Evolutionary conservation across 2,888 invertebrate species (phyloP).

Genomic region (Poecilobothrus nobilitatus): DNA sequence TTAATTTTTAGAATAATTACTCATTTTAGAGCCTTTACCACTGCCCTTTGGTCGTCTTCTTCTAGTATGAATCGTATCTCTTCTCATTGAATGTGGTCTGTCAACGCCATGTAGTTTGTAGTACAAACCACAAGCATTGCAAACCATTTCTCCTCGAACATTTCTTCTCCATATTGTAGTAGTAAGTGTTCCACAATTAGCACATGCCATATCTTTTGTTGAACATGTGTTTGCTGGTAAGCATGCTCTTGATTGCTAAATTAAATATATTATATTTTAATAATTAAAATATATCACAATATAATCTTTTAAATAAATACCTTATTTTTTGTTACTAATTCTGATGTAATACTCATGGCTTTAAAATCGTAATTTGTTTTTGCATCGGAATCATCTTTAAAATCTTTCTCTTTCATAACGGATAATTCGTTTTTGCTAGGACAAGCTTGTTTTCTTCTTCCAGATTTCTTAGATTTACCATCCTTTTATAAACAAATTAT

Average conservation of each 20-base stretch:
- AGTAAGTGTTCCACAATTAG: constrained; percentile 94
- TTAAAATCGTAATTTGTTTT: constrained; percentile 1
- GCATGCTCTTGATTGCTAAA: constrained; percentile 24
- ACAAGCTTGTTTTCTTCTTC: constrained; percentile 72
- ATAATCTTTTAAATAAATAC: constrained; percentile 18
- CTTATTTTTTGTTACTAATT: constrained; percentile 18
- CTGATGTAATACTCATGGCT: background rate
- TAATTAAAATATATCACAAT: constrained; percentile 14
- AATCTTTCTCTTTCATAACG: background rate
- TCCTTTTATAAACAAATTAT: constrained; percentile 19
- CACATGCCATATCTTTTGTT: constrained; percentile 74
- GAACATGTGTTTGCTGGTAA: constrained; percentile 28
- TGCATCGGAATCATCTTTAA: background rate
- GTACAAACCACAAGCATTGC: constrained; percentile 97
- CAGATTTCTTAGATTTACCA: constrained; percentile 39
- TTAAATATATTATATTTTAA: constrained; percentile 5
- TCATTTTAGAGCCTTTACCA: constrained; percentile 50
- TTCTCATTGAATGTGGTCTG: constrained; percentile 88
- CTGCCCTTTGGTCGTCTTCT: constrained; percentile 78
- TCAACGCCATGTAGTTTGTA: constrained; percentile 93
- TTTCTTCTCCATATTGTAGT: constrained; percentile 97
- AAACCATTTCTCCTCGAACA: constrained; percentile 94
- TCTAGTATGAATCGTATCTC: constrained; percentile 91
- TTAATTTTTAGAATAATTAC: constrained; percentile 32
- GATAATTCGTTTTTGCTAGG: constrained; percentile 49